Conservation (phyloP, 1,140 invertebrate genomes). For the Neelides sp. region DNA sequence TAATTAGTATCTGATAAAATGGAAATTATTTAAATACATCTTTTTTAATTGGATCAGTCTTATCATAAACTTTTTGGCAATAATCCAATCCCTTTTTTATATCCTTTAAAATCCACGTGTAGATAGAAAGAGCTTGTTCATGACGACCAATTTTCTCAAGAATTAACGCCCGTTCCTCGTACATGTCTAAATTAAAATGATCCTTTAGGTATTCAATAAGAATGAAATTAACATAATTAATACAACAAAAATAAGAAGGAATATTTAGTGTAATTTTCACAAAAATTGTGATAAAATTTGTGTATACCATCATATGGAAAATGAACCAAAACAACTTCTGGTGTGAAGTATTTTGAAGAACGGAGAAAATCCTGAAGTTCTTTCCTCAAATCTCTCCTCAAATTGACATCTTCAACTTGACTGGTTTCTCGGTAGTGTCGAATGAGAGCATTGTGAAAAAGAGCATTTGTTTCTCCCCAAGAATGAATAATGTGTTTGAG, state of each 20-base stretch:
- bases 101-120: slow-evolving; percentile 69
- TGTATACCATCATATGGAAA: slow-evolving; percentile 63
- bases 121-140: slow-evolving; percentile 83
- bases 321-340: slow-evolving; percentile 73
- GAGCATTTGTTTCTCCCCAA: slow-evolving; percentile 72
- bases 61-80: slow-evolving; percentile 52
- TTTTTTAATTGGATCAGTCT: slow-evolving; percentile 24
- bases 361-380: slow-evolving; percentile 75
- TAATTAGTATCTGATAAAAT: neutral
- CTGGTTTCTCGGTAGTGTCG: slow-evolving; percentile 66
- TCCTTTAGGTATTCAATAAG: neutral
- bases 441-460: slow-evolving; percentile 82
- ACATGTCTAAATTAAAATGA: slow-evolving; percentile 44
- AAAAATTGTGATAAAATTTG: slow-evolving; percentile 6
- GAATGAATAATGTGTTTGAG: slow-evolving; percentile 82
- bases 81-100: slow-evolving; percentile 67
- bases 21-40: slow-evolving; percentile 15
- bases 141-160: slow-evolving; percentile 73
- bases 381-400: slow-evolving; percentile 49
- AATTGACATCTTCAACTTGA: slow-evolving; percentile 45
- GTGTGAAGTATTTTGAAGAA: slow-evolving; percentile 66
- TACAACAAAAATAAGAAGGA: slow-evolving; percentile 1
- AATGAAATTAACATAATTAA: slow-evolving; percentile 5
- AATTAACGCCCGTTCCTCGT: slow-evolving; percentile 86
- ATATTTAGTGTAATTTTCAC: slow-evolving; percentile 9